Evolutionary conservation across 2,113 vertebrate species (phyloP), one percentile per base, ranked within the genome.

Genomic region (Sapayoa aenigma): DNA sequence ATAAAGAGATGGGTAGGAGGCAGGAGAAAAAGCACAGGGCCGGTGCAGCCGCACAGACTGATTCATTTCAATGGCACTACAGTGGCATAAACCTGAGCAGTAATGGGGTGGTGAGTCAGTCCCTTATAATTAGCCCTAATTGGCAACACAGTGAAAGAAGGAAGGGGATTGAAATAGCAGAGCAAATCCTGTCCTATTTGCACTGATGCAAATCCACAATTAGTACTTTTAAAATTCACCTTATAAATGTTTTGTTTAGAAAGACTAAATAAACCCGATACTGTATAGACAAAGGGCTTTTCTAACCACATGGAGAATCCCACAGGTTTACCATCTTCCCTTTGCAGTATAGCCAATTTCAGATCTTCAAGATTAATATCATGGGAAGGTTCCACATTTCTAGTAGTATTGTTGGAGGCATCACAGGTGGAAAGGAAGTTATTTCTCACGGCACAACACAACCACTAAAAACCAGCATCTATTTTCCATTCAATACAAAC

Each of bases 381-480:
- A 53, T 55, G 37, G 59, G 8, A 19, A 19, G 12, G 50, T 92
- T 89, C 37, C 47, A 58, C 62, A 66, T 75, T 93, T 89, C 59
- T 58, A 66, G 31, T 35, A 50, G 33, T 58, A 76, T 84, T 92
- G 53, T 62, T 92, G 33, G 35, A 88, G 37, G 66, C 31, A 8
- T 93, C 58, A 77, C 55, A 90, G 68, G 20, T 52, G 42, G 81
- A 93, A 93, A 86, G 37, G 59, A 92, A 86, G 63, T 72, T 80
- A 93, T 84, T 97, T 94, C 92, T 92, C 65, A 90, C 53, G 75
- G 77, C 56, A 88, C 52, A 84, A 63, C 60, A 88, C 28, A 92
- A 79, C 47, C 71, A 91, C 69, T 75, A 81, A 91, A 95, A 72
- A 72, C 1, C 33, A 92, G 68, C 50, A 80, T 76, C 60, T 89